Conservation (phyloP, 1,140 invertebrate genomes). For the Musca domestica region DNA sequence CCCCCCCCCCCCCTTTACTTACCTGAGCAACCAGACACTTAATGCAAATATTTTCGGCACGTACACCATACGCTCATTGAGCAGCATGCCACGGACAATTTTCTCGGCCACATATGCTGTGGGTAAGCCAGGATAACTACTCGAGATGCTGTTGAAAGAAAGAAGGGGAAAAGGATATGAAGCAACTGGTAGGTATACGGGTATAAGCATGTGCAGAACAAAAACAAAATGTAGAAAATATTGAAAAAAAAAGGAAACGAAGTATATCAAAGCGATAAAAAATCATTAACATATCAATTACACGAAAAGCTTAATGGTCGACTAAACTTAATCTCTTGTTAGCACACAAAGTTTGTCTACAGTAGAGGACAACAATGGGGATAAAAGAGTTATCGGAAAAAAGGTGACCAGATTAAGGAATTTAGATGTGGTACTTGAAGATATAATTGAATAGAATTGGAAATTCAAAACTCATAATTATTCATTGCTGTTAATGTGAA, state of each 20-base stretch:
- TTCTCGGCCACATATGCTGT: constrained; percentile 48
- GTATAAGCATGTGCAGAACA: too few relatives aligned
- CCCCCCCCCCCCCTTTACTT: not conserved
- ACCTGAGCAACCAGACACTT: constrained; percentile 49
- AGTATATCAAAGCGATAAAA: constrained; percentile 23
- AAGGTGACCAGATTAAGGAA: too few relatives aligned
- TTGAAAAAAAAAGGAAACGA: too few relatives aligned
- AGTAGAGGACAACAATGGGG: too few relatives aligned
- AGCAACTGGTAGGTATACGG: not conserved
- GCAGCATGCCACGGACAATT: constrained; percentile 45
- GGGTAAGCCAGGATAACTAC: constrained; percentile 46
- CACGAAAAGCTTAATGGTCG: too few relatives aligned
- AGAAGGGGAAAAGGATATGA: not conserved
- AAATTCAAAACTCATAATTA: too few relatives aligned
- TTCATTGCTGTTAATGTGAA: too few relatives aligned
- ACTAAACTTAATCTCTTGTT: too few relatives aligned
- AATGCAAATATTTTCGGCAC: constrained; percentile 52
- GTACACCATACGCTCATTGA: constrained; percentile 49
- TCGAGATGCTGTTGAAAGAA: constrained; percentile 35
- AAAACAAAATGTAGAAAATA: not conserved
- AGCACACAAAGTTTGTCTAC: too few relatives aligned
- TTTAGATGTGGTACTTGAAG: too few relatives aligned
- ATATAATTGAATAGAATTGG: too few relatives aligned
- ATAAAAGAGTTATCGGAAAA: too few relatives aligned
- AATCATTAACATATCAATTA: constrained; percentile 2